Evolutionary conservation across 2,888 invertebrate species (phyloP), one percentile per base, ranked within the genome.

Genomic region (Drosophila subsilvestris): DNA sequence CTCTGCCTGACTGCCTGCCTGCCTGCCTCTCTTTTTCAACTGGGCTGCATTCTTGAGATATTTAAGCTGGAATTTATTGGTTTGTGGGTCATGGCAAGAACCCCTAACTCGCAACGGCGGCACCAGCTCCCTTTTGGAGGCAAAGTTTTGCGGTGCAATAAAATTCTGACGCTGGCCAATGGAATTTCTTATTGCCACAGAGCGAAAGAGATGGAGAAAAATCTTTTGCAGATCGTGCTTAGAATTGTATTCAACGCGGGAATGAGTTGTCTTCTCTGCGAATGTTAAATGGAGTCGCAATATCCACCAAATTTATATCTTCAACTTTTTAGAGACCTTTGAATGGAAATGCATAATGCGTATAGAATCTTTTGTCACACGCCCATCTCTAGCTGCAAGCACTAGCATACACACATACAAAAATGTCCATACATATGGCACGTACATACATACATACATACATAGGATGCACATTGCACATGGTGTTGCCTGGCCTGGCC

Each of bases 11-110:
- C 32, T 12, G n/a, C n/a, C n/a, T n/a, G n/a, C n/a, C n/a, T n/a
- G n/a, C n/a, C n/a, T n/a, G n/a, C n/a, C 51, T 10, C 51, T 59
- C 29, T 75, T 50, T 27, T 44, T 56, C n/a, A 50, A 50, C 44
- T 50, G 44, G 25, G 17, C 54, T 68, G 79, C 88, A 84, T 84
- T 84, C 89, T 77, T 49, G 29, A 75, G 77, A 89, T 88, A 74
- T 65, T 88, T 75, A 74, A 69, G 83, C 86, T 88, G 84, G 89
- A 84, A 84, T 89, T 89, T 84, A 84, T 84, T 86, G 88, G 81
- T 89, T 85, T 85, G 87, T 85, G 88, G 85, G 85, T 85, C 85
- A 86, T 68, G 68, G 74, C 51, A 58, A 57, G 32, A 22, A 47
- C 37, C 27, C 27, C 37, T 37, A 66, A 32, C 22, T 56, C 32